Evolutionary conservation across 2,113 vertebrate species (phyloP).

Genomic region (Gopherus flavomarginatus): DNA sequence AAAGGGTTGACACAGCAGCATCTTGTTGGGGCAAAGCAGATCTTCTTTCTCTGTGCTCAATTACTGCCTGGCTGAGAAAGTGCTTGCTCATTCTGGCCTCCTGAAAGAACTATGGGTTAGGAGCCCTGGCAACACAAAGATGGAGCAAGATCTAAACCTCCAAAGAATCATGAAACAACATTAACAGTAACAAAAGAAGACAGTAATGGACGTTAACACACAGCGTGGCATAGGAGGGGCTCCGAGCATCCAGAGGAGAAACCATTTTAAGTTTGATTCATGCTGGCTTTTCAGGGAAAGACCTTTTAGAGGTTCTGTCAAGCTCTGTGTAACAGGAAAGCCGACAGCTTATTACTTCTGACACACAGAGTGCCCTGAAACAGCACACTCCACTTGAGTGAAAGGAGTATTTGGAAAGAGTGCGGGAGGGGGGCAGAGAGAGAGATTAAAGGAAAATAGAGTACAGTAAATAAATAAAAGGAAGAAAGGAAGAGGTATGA

Average conservation of each 20-base stretch:
- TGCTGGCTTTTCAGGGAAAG: neutral
- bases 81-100: neutral
- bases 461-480: neutral
- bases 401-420: neutral
- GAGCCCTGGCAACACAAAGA: neutral
- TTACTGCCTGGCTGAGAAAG: neutral
- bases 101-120: neutral
- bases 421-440: too few species aligned
- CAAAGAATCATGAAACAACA: neutral
- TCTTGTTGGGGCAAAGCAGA: neutral
- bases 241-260: neutral
- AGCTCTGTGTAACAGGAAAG: neutral
- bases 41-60: neutral
- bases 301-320: conserved; percentile 1
- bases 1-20: neutral
- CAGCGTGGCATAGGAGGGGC: neutral
- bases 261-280: conserved; percentile 13
- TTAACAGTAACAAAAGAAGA: neutral
- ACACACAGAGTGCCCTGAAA: neutral
- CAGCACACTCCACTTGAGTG: neutral
- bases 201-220: neutral
- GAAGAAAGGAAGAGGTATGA: neutral
- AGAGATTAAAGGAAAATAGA: neutral
- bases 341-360: conserved; percentile 6
- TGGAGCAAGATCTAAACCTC: neutral